Conservation (phyloP, 2,113 vertebrate genomes). For the Equus quagga region DNA sequence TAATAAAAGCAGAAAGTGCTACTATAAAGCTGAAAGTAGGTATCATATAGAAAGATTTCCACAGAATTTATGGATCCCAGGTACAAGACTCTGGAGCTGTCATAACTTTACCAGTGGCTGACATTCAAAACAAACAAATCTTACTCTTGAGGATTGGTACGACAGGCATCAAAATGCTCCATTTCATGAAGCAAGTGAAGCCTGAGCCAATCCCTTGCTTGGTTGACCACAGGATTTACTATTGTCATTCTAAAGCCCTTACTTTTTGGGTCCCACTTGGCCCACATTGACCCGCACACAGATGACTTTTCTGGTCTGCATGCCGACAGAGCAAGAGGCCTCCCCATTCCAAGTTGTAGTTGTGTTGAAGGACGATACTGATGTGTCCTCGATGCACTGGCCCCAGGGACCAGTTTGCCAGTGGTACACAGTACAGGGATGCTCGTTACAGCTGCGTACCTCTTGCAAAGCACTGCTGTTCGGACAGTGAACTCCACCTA, state of each 20-base stretch:
- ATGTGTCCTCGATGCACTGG: conserved; percentile 94
- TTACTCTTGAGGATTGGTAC: conserved; percentile 46
- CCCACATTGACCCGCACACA: conserved; percentile 98
- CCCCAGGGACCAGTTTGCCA: conserved; percentile 98
- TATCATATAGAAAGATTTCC: conserved; percentile 12
- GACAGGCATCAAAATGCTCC: neutral
- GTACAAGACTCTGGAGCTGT: neutral
- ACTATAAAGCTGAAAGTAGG: conserved; percentile 54
- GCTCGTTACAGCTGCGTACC: conserved; percentile 95
- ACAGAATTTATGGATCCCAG: conserved; percentile 52
- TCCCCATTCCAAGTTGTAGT: conserved; percentile 86
- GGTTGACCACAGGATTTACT: neutral
- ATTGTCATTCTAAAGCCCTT: conserved; percentile 75
- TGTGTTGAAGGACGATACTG: conserved; percentile 91
- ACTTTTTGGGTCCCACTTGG: conserved; percentile 99
- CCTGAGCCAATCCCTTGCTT: neutral
- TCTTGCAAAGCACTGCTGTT: conserved; percentile 95
- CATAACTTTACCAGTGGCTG: neutral
- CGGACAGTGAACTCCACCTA: conserved; percentile 94
- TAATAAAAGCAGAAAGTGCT: conserved; percentile 62
- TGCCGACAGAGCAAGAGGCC: conserved; percentile 92
- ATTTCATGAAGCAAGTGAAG: conserved; percentile 39
- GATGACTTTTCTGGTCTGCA: conserved; percentile 99
- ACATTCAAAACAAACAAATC: conserved; percentile 63
- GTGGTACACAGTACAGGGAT: conserved; percentile 97